phyloP scores from a whole-genome alignment of 1,140 invertebrate species.

The Diorhabda elongata region DNA sequence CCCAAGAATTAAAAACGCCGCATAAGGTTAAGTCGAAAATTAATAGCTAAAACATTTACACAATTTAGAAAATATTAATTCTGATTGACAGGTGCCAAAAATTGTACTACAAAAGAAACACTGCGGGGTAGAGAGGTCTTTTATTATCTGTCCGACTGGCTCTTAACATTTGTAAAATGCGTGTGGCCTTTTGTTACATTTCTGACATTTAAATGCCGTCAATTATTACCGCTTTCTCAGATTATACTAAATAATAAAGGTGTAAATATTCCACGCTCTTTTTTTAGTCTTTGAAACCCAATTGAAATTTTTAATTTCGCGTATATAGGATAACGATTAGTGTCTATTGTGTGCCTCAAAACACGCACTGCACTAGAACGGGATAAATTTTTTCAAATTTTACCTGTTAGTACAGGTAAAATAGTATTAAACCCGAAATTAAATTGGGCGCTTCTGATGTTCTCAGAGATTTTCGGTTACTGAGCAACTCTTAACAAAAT shows the following conservation, averaged over 20 bases:
- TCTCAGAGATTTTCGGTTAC: too few relatives aligned
- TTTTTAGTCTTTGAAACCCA: too few relatives aligned
- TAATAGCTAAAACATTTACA: slow-evolving; percentile 3
- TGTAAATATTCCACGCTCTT: background rate
- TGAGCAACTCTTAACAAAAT: too few relatives aligned
- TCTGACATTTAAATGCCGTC: background rate
- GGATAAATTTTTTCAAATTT: too few relatives aligned
- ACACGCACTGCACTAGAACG: too few relatives aligned
- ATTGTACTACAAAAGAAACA: background rate
- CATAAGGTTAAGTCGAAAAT: background rate
- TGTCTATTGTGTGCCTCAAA: too few relatives aligned
- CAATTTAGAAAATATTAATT: background rate
- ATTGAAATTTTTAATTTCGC: too few relatives aligned
- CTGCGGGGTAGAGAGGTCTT: background rate
- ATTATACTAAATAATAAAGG: background rate
- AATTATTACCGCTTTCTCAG: background rate
- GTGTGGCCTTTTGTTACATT: background rate
- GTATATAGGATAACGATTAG: too few relatives aligned
- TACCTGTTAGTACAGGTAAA: too few relatives aligned
- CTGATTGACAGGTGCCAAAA: background rate
- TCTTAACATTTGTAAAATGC: background rate
- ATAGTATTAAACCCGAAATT: too few relatives aligned
- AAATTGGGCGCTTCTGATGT: too few relatives aligned
- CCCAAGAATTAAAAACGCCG: too few relatives aligned
- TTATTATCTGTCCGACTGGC: background rate